Conservation (phyloP, 2,797 vertebrate genomes). For the Selene dorsalis region DNA sequence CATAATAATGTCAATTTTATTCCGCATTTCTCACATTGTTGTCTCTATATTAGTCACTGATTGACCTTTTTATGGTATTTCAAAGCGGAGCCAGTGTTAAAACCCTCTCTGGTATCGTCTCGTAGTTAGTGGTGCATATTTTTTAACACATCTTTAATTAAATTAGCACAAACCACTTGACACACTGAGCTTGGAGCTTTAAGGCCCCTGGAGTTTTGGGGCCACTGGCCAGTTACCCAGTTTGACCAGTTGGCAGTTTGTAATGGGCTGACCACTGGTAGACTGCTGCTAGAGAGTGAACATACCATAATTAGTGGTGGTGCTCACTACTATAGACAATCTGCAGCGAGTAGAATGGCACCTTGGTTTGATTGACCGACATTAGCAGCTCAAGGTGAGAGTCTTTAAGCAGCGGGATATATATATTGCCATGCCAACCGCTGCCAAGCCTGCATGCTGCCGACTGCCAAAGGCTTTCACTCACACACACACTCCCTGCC, state of each 20-base stretch:
- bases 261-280: background rate
- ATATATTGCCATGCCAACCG: slow-evolving; percentile 37
- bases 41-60: too few relatives aligned
- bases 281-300: background rate
- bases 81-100: too few relatives aligned
- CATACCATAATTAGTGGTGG: background rate
- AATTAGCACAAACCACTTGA: too few relatives aligned
- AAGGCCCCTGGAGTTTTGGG: too few relatives aligned
- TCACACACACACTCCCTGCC: slow-evolving; percentile 17
- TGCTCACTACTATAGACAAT: slow-evolving; percentile 12
- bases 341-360: slow-evolving; percentile 1
- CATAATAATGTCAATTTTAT: too few relatives aligned
- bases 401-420: slow-evolving; percentile 36
- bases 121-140: too few relatives aligned
- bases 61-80: too few relatives aligned
- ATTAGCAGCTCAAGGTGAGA: slow-evolving; percentile 48
- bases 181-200: too few relatives aligned
- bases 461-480: slow-evolving; percentile 45
- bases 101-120: too few relatives aligned
- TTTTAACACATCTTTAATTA: too few relatives aligned
- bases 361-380: slow-evolving; percentile 42
- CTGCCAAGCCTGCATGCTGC: slow-evolving; percentile 17
- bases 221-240: background rate
- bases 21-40: too few relatives aligned
- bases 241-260: background rate